Percentiles rank a stretch among this genome's conserved stretches.
Conservation (phyloP, 2,888 invertebrate genomes). For the Xestia sexstrigata region DNA sequence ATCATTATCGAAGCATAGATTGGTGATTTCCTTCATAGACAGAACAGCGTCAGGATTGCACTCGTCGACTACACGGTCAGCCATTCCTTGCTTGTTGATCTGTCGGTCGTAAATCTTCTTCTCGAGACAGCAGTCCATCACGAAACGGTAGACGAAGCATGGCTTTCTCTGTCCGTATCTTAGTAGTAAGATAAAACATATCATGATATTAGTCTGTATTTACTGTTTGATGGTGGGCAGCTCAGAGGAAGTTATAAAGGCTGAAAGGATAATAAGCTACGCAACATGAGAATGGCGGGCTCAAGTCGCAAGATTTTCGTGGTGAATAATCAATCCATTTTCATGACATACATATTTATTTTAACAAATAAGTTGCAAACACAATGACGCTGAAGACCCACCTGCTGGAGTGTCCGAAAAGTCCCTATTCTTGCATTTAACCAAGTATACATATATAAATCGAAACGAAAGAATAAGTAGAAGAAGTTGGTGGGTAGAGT, state of each 20-base stretch:
- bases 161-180: conserved; percentile 96
- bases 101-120: conserved; percentile 99
- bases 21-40: conserved; percentile 97
- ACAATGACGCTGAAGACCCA: too few relatives aligned
- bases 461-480: too few relatives aligned
- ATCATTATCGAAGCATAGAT: conserved; percentile 97
- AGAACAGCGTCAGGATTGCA: conserved; percentile 98
- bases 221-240: not conserved
- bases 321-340: too few relatives aligned
- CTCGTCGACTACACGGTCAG: conserved; percentile 99
- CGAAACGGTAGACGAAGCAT: conserved; percentile 98
- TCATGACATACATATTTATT: too few relatives aligned
- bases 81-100: conserved; percentile 99
- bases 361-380: too few relatives aligned
- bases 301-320: too few relatives aligned
- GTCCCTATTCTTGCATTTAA: too few relatives aligned
- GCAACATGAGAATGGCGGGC: not conserved
- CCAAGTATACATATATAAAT: too few relatives aligned
- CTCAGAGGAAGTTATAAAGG: too few relatives aligned
- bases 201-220: not conserved
- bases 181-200: not conserved
- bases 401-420: too few relatives aligned
- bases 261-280: too few relatives aligned
- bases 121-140: conserved; percentile 99
- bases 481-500: not conserved